phyloP scores from a whole-genome alignment of 2,797 vertebrate species.

The Pseudocheirus occidentalis region DNA sequence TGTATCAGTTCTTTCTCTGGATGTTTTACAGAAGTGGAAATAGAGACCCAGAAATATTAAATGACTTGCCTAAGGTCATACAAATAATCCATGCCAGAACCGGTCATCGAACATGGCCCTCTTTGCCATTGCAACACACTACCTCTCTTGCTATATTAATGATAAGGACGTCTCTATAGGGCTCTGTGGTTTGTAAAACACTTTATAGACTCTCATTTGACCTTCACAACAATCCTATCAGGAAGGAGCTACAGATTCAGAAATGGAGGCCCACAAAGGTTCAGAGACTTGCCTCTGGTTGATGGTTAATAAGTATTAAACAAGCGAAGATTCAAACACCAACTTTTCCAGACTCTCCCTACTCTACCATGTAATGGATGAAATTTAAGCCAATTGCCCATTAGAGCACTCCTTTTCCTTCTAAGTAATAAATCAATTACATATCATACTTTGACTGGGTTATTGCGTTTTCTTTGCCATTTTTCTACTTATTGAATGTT shows the following conservation, averaged over 20 bases:
- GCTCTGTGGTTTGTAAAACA: not conserved
- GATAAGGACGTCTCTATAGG: not conserved
- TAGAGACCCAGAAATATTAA: too few relatives aligned
- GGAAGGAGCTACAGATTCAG: not conserved
- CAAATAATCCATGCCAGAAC: too few relatives aligned
- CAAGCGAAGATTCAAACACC: not conserved
- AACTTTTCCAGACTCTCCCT: not conserved
- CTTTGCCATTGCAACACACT: not conserved
- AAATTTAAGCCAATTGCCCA: not conserved
- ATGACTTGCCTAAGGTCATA: too few relatives aligned
- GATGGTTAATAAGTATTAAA: not conserved
- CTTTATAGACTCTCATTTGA: not conserved
- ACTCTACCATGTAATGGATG: not conserved
- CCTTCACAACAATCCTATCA: not conserved
- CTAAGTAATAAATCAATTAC: not conserved
- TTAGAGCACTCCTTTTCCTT: not conserved
- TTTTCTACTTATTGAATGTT: not conserved
- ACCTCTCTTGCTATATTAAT: not conserved
- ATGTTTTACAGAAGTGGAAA: too few relatives aligned
- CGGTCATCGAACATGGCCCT: too few relatives aligned
- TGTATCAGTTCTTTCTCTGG: too few relatives aligned
- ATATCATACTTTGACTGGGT: not conserved
- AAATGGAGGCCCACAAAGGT: not conserved
- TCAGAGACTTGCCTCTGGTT: not conserved
- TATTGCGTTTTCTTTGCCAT: not conserved